These are phyloP conservation scores for Menura novaehollandiae DNA, from an alignment of 2,113 vertebrate genomes.

Conservation along the genomic window DNA sequence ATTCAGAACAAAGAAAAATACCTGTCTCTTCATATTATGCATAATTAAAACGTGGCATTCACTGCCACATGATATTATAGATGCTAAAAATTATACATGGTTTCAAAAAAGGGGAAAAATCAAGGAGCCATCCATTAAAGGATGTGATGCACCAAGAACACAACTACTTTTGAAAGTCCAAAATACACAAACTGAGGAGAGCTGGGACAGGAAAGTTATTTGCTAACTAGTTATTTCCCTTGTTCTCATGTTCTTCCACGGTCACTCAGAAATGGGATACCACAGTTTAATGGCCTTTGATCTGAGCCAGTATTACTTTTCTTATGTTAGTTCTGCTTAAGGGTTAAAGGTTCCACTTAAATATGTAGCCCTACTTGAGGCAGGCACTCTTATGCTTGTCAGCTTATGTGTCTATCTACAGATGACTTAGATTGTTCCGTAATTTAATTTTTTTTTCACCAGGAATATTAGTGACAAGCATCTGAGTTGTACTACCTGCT, in stretches of 20 bases:
- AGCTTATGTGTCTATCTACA: not conserved
- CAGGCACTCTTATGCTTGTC: not conserved
- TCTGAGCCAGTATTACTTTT: not conserved
- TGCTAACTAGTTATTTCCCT: not conserved
- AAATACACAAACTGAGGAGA: not conserved
- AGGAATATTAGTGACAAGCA: not conserved
- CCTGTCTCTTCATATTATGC: not conserved
- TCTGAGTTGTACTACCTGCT: not conserved
- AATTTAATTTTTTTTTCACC: not conserved
- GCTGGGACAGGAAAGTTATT: not conserved
- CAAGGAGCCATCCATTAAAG: not conserved
- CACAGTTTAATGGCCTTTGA: not conserved
- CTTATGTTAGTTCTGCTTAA: not conserved
- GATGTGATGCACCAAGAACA: not conserved
- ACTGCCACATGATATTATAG: fast-evolving
- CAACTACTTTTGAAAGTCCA: not conserved
- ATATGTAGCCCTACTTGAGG: not conserved
- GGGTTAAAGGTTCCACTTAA: not conserved
- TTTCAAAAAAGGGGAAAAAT: not conserved
- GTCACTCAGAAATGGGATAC: not conserved
- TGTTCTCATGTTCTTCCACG: not conserved
- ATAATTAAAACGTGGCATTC: not conserved
- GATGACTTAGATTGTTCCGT: not conserved
- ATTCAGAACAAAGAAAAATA: not conserved
- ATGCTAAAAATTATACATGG: not conserved